Evolutionary conservation across 2,888 invertebrate genomes (phyloP).

Genomic region (Macrosoma leucophasiata): DNA sequence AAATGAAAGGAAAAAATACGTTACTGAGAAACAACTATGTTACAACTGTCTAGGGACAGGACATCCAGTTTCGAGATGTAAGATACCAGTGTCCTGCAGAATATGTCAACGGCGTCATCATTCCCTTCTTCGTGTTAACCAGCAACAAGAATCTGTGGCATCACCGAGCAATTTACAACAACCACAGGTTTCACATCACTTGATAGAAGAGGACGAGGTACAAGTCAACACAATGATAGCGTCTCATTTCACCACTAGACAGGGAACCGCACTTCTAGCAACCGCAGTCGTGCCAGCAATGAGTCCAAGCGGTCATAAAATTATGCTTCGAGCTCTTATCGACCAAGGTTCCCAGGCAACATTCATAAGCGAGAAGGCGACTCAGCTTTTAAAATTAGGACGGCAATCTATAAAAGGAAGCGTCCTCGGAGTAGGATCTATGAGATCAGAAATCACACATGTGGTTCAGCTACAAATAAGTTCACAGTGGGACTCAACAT

Average conservation of each 20-base stretch:
- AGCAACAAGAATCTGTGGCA: slow-evolving; percentile 3
- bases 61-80: slow-evolving; percentile 9
- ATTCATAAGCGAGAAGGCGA: slow-evolving; percentile 19
- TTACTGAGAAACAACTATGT: slow-evolving; percentile 6
- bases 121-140: slow-evolving; percentile 19
- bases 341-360: slow-evolving; percentile 21
- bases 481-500: slow-evolving; percentile 3
- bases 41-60: slow-evolving; percentile 14
- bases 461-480: slow-evolving; percentile 8
- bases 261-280: slow-evolving; percentile 2
- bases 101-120: slow-evolving; percentile 13
- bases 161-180: slow-evolving; percentile 3
- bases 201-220: background rate
- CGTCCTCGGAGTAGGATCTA: slow-evolving; percentile 9
- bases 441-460: slow-evolving; percentile 6
- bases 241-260: slow-evolving; percentile 12
- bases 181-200: slow-evolving; percentile 4
- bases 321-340: slow-evolving; percentile 15
- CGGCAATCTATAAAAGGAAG: slow-evolving; percentile 5
- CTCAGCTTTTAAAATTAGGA: slow-evolving; percentile 12
- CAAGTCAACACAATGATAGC: slow-evolving; percentile 14
- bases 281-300: slow-evolving; percentile 1
- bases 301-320: slow-evolving; percentile 5
- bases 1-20: slow-evolving; percentile 4
- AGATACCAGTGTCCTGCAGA: slow-evolving; percentile 9